Base-by-base conservation (phyloP, 2,888 invertebrate genomes). In the Myopa tessellatipennis region DNA sequence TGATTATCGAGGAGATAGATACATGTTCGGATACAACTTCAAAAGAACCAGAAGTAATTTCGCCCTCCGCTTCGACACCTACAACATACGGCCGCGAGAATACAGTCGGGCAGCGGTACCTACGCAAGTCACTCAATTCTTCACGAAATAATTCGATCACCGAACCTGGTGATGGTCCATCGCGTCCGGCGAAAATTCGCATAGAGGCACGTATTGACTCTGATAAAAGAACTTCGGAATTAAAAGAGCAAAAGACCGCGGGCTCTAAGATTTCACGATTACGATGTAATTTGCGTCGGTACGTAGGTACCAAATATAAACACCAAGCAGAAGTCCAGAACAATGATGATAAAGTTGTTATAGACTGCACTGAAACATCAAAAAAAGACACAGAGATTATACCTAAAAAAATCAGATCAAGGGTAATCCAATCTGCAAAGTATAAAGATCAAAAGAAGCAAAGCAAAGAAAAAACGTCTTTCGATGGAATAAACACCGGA, bases 11-110 rank as follows among this genome's bases (percentile, higher is more conserved):
- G 38, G 60, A 38, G 12, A 72, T 16, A 45, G 34, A n/a, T 18
- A n/a, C 5, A 10, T 5, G 5, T 70, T 18, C 52, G 26, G 55
- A 70, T n/a, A n/a, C n/a, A 55, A n/a, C 4, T 0, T 65, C 76
- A 18, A 65, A 74, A 18, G 34, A n/a, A 16, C 18, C 67, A 26
- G 70, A 55, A 38, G 16, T 50, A 58, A 70, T 80, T 14, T 81
- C 82, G 38, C 78, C 80, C 1, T 65, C 79, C 16, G 38, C 79
- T 40, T 4, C 67, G 5, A 83, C 81, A 40, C 84, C 84, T n/a
- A 86, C 85, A 40, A 85, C 85, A 6, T 85, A 82, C 77, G 85
- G 85, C 0, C 82, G 83, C 3, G 83, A 84, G 26, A 86, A 86
- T 78, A 81, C 80, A 50, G 82, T 83, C 7, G 82, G 81, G 10